Conservation (phyloP, 2,797 vertebrate genomes). For the Arvicola amphibius region DNA sequence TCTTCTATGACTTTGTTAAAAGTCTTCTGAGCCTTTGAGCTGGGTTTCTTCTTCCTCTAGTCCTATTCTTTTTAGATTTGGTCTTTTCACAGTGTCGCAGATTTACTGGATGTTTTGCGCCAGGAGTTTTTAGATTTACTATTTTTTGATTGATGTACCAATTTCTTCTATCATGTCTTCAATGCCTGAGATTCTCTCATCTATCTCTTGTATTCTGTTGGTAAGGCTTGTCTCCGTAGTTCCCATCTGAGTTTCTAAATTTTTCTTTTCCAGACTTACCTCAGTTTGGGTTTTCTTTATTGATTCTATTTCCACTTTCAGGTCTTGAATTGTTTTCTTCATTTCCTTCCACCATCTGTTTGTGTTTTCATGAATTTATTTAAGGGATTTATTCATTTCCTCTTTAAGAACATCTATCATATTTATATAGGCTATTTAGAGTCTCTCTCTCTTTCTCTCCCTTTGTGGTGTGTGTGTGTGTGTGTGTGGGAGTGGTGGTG, state of each 20-base stretch:
- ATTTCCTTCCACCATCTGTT: neutral
- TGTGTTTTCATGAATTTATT: neutral
- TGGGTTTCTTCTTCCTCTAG: neutral
- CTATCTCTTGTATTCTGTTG: neutral
- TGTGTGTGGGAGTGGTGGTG: neutral
- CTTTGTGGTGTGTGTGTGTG: neutral
- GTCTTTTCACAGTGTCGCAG: neutral
- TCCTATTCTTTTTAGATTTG: neutral
- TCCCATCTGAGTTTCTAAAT: neutral
- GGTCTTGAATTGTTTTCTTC: neutral
- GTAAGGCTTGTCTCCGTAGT: neutral
- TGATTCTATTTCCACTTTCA: neutral
- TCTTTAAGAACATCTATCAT: neutral
- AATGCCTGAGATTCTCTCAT: neutral
- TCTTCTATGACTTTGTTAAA: neutral
- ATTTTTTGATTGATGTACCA: neutral
- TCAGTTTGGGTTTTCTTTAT: neutral
- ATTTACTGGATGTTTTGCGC: neutral
- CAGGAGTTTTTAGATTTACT: neutral
- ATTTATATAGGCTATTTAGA: neutral
- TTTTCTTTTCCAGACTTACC: neutral
- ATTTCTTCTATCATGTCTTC: neutral
- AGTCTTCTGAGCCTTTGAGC: neutral
- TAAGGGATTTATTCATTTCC: neutral
- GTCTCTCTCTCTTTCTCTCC: neutral